Conservation (phyloP, 1,140 invertebrate species). For the Calosoma granatense region DNA sequence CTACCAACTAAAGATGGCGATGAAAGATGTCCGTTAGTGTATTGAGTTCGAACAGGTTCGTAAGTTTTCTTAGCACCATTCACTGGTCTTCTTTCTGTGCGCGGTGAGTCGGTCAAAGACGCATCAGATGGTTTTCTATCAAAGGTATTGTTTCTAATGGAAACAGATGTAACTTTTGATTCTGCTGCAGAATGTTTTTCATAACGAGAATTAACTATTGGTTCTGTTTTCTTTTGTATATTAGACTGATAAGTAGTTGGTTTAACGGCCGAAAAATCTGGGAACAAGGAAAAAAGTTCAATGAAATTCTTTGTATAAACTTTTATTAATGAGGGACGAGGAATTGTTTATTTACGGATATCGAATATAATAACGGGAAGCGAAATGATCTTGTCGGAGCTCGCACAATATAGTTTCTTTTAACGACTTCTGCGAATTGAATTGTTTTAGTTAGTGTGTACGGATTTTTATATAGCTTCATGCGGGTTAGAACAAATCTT, state of each 20-base stretch:
- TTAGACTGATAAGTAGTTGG: background rate
- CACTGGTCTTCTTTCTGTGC: background rate
- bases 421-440: too few relatives aligned
- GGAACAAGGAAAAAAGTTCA: background rate
- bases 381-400: too few relatives aligned
- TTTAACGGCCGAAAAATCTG: background rate
- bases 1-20: background rate
- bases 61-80: background rate
- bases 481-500: too few relatives aligned
- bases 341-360: too few relatives aligned
- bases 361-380: too few relatives aligned
- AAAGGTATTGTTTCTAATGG: background rate
- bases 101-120: background rate
- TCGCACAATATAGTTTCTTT: too few relatives aligned
- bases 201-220: background rate
- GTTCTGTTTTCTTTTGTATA: background rate
- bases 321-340: too few relatives aligned
- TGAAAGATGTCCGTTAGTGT: background rate
- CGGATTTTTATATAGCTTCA: too few relatives aligned
- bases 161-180: background rate
- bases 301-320: too few relatives aligned
- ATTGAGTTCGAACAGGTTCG: background rate
- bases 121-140: background rate
- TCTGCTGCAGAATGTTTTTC: background rate
- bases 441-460: too few relatives aligned